Evolutionary conservation across 1,140 invertebrate species (phyloP).

Genomic region (Brachionus asplanchnoidis): DNA sequence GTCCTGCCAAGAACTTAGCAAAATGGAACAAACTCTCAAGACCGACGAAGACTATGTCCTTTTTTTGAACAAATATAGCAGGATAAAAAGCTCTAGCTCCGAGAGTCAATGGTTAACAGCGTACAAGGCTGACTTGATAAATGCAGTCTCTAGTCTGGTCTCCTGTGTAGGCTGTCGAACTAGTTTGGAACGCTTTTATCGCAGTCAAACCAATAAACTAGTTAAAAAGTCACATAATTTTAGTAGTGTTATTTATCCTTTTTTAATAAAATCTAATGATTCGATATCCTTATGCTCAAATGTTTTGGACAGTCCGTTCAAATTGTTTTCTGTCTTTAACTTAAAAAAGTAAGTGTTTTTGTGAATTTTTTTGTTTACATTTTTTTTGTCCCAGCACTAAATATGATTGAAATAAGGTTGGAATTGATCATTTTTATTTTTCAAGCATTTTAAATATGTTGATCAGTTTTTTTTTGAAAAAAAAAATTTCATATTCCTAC

Average conservation of each 20-base stretch:
- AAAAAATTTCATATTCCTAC: too few species aligned
- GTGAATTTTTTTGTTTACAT: neutral
- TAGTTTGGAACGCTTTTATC: conserved; percentile 22
- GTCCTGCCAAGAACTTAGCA: neutral
- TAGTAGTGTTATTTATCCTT: conserved; percentile 35
- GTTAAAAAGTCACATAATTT: neutral
- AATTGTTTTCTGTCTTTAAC: conserved; percentile 12
- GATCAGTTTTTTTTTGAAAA: too few species aligned
- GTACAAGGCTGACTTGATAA: neutral
- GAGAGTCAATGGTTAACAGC: neutral
- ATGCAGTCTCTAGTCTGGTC: neutral
- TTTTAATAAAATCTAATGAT: conserved; percentile 16
- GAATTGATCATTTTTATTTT: too few species aligned
- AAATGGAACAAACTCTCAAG: neutral
- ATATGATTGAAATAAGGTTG: too few species aligned
- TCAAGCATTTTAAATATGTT: too few species aligned
- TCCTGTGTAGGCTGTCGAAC: neutral
- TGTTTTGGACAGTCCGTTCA: conserved; percentile 6
- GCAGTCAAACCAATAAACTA: neutral
- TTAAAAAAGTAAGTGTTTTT: neutral
- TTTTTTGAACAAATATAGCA: conserved; percentile 9
- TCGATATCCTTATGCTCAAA: neutral
- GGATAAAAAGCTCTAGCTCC: neutral
- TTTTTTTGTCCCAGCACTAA: too few species aligned
- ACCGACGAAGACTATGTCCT: neutral